Percentiles rank a stretch among this genome's conserved stretches.
Evolutionary conservation across 2,797 vertebrate species (phyloP).

Genomic region (Semaprochilodus insignis): DNA sequence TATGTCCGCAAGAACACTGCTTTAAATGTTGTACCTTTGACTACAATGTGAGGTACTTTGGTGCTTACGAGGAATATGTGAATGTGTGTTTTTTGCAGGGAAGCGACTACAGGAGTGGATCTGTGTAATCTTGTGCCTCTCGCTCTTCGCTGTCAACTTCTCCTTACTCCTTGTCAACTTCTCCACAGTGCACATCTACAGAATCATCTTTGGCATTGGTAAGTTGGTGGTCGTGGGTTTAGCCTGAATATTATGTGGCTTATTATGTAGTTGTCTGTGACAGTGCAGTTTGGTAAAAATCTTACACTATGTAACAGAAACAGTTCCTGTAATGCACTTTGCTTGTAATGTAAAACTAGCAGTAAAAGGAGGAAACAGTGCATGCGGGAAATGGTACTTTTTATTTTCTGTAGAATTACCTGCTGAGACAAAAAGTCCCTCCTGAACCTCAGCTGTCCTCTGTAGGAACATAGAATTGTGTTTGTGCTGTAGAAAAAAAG

Average conservation of each 20-base stretch:
- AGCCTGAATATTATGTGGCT: background rate
- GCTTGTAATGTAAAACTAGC: background rate
- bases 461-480: no score
- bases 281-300: no score
- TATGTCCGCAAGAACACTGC: background rate
- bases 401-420: background rate
- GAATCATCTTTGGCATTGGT: constrained; percentile 73
- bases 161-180: constrained; percentile 74
- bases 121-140: constrained; percentile 75
- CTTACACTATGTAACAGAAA: background rate
- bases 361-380: background rate
- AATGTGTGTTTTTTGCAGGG: constrained; percentile 53
- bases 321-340: background rate
- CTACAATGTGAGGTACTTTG: background rate
- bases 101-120: constrained; percentile 76
- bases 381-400: background rate
- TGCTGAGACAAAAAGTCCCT: background rate
- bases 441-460: background rate
- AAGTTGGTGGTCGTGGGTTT: constrained; percentile 41
- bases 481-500: no score
- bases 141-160: constrained; percentile 75
- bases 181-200: constrained; percentile 73
- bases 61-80: background rate
- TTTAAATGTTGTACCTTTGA: background rate
- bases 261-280: background rate